phyloP scores from a whole-genome alignment of 2,888 invertebrate genomes.

The Meta bourneti region DNA sequence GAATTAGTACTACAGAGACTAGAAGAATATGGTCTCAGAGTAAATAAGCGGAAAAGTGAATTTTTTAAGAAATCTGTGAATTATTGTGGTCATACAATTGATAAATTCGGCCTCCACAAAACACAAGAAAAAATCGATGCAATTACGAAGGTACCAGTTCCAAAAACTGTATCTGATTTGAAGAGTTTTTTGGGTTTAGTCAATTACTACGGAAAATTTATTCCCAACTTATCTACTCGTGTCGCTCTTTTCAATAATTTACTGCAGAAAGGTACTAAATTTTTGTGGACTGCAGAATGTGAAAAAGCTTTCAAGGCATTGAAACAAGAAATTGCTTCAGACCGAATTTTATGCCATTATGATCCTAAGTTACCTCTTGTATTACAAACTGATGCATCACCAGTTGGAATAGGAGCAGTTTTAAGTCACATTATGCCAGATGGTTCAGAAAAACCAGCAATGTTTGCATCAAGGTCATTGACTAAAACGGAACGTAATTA shows the following conservation, averaged over 20 bases:
- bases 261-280: conserved; percentile 42
- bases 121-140: conserved; percentile 56
- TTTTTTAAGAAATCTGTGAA: conserved; percentile 25
- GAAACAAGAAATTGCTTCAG: conserved; percentile 42
- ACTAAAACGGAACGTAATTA: conserved; percentile 79
- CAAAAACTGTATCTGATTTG: conserved; percentile 60
- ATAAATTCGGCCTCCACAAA: conserved; percentile 42
- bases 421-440: conserved; percentile 79
- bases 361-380: conserved; percentile 78
- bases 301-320: conserved; percentile 41
- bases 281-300: conserved; percentile 35
- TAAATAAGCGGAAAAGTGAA: no score
- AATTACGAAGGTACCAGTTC: conserved; percentile 55
- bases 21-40: no score
- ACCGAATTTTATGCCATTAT: conserved; percentile 78
- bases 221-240: conserved; percentile 55
- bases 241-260: conserved; percentile 49
- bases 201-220: conserved; percentile 61
- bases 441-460: conserved; percentile 80
- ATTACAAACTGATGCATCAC: conserved; percentile 80
- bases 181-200: conserved; percentile 60
- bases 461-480: conserved; percentile 80
- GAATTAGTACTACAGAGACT: no score
- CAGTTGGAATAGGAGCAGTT: conserved; percentile 79
- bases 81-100: conserved; percentile 58